Evolutionary conservation across 2,113 vertebrate species (phyloP), one percentile per base, ranked within the genome.

Genomic region (Zingel zingel): DNA sequence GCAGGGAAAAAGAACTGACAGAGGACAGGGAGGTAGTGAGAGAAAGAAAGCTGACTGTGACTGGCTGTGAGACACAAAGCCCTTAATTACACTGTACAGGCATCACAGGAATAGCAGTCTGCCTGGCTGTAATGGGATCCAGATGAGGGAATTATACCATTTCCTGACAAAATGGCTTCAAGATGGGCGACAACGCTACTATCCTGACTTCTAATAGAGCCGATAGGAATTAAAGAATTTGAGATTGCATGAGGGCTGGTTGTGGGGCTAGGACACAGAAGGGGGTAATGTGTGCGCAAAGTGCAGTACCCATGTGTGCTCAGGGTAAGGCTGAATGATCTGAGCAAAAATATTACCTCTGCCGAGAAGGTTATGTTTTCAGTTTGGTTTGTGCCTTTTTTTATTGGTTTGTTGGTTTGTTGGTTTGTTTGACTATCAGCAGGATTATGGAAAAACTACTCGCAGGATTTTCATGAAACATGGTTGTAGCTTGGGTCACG

Each of bases 91-190:
- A 90, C 81, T 83, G 81, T 85, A 72, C 82, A 91, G 90, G 85
- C 89, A 81, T 91, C 84, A 81, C 88, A 92, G 89, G 84, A 92
- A 90, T 88, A 90, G 91, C 85, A 90, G 87, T 66, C 83, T 16
- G 90, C 83, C 67, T 36, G 70, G 81, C 86, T 86, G 82, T 92
- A 94, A 95, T 93, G 85, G 88, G 86, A 94, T 89, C 90, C 94
- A 95, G 94, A 95, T 92, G 94, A 94, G 81, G 84, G 86, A 93
- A 94, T 94, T 94, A 93, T 81, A 91, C 86, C 76, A 88, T 87
- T 93, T 93, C 94, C 93, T 93, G 90, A 87, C 77, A 77, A 90
- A 93, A 94, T 93, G 87, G 87, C 82, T 95, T 93, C 93, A 94
- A 95, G 89, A 94, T 93, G 93, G 88, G 68, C 63, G 76, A 86